Base-by-base conservation (phyloP, 2,113 vertebrate genomes). In the Cariama cristata region DNA sequence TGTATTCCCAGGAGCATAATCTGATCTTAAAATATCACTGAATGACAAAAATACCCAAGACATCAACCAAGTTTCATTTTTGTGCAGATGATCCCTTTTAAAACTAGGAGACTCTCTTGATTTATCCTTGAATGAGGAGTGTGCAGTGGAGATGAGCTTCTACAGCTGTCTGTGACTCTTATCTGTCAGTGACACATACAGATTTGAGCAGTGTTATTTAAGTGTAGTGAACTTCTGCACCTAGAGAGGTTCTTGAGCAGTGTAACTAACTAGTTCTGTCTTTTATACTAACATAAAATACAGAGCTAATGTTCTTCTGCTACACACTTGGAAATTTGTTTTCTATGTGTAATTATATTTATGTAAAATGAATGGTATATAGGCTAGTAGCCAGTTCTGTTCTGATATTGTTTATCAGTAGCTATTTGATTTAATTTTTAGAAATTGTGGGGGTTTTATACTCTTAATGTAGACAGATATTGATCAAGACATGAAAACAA, bases 131-230 rank as follows among this genome's bases (percentile, higher is more conserved):
- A 66, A n/a, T 80, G 32, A 38, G 40, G 56, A 67, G 14, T 7
- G 10, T 69, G 52, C 16, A 71, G 32, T 80, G 40, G 15, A 75
- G 23, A 38, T 44, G 32, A 86, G 71, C 69, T 92, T 76, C 44
- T 90, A 33, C 75, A 28, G 88, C 33, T 92, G 49, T 30, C 44
- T 93, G 87, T 74, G 67, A 38, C 74, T 95, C 74, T 85, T 71
- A 72, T 38, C 5, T 52, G 24, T 50, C 32, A 22, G n/a, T 50
- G 11, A 67, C 52, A 8, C 59, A 14, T 74, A 66, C 53, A 86
- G 72, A 90, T 80, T 91, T 88, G 60, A 55, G 52, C 81, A 72
- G 14, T 42, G 63, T 93, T 95, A 88, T 72, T 85, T 79, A 92
- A 88, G 58, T 42, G 66, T 80, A 80, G 40, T 56, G 26, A 8